These are phyloP conservation scores for Rhabdomys dilectus DNA, from an alignment of 2,113 vertebrate species.

Conservation along the genomic window DNA sequence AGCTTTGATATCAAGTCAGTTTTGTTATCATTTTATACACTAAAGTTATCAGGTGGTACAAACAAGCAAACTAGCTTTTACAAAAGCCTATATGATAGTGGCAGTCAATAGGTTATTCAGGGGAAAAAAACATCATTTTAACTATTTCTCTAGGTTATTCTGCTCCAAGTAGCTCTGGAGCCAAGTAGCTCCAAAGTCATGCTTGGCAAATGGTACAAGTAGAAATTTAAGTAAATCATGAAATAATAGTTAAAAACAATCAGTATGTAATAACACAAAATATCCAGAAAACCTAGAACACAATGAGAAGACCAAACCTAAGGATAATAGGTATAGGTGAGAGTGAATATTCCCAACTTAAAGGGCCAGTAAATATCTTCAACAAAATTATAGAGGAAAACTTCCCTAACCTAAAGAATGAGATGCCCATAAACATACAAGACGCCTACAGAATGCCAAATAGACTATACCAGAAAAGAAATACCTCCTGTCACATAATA, in stretches of 20 bases:
- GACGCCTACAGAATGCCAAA: too few species aligned
- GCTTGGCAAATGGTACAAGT: neutral
- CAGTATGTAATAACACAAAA: neutral
- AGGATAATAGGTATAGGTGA: too few species aligned
- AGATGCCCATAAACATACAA: too few species aligned
- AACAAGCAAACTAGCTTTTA: neutral
- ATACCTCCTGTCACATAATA: too few species aligned
- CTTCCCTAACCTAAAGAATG: too few species aligned
- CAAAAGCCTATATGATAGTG: neutral
- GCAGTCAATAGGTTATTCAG: neutral
- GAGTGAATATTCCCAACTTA: too few species aligned
- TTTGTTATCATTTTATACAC: neutral
- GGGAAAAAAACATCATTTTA: neutral
- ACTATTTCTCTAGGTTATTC: neutral
- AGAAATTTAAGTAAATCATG: neutral
- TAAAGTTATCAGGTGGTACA: neutral
- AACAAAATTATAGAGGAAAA: too few species aligned
- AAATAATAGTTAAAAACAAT: neutral
- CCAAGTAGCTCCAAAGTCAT: neutral
- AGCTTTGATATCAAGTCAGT: neutral
- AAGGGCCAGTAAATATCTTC: too few species aligned
- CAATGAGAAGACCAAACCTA: too few species aligned
- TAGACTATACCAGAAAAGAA: too few species aligned
- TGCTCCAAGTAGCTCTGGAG: neutral
- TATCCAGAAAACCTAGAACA: too few species aligned